Evolutionary conservation across 2,888 invertebrate genomes (phyloP), one percentile per base, ranked within the genome.

Genomic region (Tricholauxania praeusta): DNA sequence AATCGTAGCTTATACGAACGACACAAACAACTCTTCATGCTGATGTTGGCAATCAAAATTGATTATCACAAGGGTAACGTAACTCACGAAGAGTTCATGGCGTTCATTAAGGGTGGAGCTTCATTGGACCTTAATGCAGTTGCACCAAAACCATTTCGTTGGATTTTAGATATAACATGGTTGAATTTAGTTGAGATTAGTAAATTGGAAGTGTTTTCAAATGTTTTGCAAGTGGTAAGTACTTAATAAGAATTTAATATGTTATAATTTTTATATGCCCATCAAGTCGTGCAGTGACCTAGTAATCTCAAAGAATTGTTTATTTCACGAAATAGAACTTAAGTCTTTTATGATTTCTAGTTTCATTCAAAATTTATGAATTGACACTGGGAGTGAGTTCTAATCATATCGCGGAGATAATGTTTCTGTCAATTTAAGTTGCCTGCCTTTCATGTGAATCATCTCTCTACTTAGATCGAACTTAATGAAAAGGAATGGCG

Each of bases 141-240:
- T 0, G 90, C 92, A 3, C 96, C 96, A 0, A 98, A 98, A 87
- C 97, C 97, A 0, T 96, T 96, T 82, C 92, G 92, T 80, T 98
- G 98, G 98, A 96, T 98, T 81, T 89, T 97, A 70, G 98, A 98
- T 82, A 96, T 97, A 77, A 97, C 97, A 0, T 98, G 98, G 98
- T 87, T 98, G 53, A 98, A 98, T 89, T 89, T 98, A 77, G 97
- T 98, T 1, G 97, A 97, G 87, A 94, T 98, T 22, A 96, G 94
- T 83, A 96, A 95, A 85, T 86, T 98, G 71, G 90, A 92, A 47
- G 92, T 90, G 14, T 98, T 98, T 86, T 89, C 90, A 2, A 94
- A 93, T 79, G 92, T 98, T 66, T 88, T 97, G 28, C 90, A 90
- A 52, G 93, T 93, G 88, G 94, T 93, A 84, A 85, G 83, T 80